Conservation (phyloP, 2,888 invertebrate species). For the Clanis bilineata region DNA sequence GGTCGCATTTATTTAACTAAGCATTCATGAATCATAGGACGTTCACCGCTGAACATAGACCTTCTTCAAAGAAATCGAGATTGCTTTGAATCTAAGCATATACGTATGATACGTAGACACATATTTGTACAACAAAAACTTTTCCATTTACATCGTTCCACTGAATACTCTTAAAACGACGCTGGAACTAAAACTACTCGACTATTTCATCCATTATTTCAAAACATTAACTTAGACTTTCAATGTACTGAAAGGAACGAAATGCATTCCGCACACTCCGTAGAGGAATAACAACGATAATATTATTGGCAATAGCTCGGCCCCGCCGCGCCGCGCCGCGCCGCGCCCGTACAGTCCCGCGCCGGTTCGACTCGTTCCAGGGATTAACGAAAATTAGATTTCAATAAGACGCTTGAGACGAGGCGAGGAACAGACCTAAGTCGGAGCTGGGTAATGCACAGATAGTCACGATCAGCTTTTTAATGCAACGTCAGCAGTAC, state of each 20-base stretch:
- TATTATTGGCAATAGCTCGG: slow-evolving; percentile 60
- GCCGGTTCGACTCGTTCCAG: slow-evolving; percentile 55
- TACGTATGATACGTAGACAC: no score
- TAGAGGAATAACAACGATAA: slow-evolving; percentile 57
- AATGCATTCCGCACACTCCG: slow-evolving; percentile 39
- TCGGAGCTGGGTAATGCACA: slow-evolving; percentile 64
- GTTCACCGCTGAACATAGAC: no score
- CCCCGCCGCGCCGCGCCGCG: slow-evolving; percentile 34
- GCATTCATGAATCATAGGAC: no score
- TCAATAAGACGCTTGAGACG: slow-evolving; percentile 78
- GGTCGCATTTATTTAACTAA: no score
- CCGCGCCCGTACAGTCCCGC: no score
- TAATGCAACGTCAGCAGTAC: slow-evolving; percentile 62
- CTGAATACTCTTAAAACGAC: slow-evolving; percentile 5
- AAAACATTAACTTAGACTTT: slow-evolving; percentile 36
- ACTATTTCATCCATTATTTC: slow-evolving; percentile 29
- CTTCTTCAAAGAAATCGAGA: no score
- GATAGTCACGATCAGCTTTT: slow-evolving; percentile 71
- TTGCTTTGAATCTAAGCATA: no score
- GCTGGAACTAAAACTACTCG: slow-evolving; percentile 15
- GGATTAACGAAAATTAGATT: slow-evolving; percentile 81
- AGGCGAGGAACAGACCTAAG: slow-evolving; percentile 66
- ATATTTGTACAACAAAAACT: not conserved
- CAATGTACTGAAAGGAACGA: slow-evolving; percentile 35
- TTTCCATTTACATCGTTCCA: not conserved